Evolutionary conservation across 2,888 invertebrate genomes (phyloP).

Genomic region (Hirtodrosophila alboralis): DNA sequence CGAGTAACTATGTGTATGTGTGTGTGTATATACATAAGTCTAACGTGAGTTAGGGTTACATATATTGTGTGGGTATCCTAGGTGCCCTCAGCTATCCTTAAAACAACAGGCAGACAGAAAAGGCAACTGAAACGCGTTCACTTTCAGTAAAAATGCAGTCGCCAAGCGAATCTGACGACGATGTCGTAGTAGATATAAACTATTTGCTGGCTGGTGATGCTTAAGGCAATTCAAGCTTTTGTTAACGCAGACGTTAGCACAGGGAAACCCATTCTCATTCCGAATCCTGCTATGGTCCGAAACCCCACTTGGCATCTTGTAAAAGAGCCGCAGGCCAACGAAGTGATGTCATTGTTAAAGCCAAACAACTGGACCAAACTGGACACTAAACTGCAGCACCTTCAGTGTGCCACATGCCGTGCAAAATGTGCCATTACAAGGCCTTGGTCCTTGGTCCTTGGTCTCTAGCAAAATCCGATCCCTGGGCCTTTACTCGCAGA

Average conservation of each 20-base stretch:
- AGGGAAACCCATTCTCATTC: conserved; percentile 1
- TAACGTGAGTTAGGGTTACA: too few relatives aligned
- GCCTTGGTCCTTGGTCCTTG: conserved; percentile 1
- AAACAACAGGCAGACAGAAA: conserved; percentile 41
- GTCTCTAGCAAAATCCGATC: too few relatives aligned
- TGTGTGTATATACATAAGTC: neutral
- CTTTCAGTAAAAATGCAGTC: conserved; percentile 51
- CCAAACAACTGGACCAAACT: conserved; percentile 25
- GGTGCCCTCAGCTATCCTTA: conserved; percentile 14
- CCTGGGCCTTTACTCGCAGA: neutral
- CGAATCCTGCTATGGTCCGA: neutral
- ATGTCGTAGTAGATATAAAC: conserved; percentile 19
- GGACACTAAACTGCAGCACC: conserved; percentile 17
- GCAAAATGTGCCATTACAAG: conserved; percentile 16
- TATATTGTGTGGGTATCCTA: conserved; percentile 8
- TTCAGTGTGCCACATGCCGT: conserved; percentile 21
- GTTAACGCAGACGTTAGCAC: conserved; percentile 46
- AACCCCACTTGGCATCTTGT: conserved; percentile 12
- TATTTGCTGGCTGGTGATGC: conserved; percentile 44
- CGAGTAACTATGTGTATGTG: conserved; percentile 1
- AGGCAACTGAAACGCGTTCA: conserved; percentile 42
- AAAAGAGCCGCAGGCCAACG: conserved; percentile 27
- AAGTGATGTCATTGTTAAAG: conserved; percentile 54
- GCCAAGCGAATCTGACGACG: conserved; percentile 25
- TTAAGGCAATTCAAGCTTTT: conserved; percentile 51